Evolutionary conservation across 2,888 invertebrate genomes (phyloP), one percentile per base, ranked within the genome.

Genomic region (Aradus depressus): DNA sequence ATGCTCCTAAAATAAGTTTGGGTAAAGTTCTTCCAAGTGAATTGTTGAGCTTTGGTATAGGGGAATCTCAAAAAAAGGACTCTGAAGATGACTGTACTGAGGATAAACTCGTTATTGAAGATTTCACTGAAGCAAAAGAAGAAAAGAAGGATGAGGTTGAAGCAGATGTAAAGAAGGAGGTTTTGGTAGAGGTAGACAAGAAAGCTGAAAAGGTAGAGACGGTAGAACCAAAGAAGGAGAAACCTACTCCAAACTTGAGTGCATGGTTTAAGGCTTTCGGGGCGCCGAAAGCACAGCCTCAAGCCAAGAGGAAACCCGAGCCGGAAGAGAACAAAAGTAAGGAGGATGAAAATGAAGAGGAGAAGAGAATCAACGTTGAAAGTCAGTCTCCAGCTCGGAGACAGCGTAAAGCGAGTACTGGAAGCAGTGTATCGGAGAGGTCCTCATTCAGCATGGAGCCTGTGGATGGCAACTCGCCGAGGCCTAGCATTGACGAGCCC

Each of bases 231-330:
- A 64, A 52, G 25, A 55, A 56, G 51, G 75, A 77, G 56, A 81
- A 81, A 65, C 81, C 83, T 16, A 84, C 85, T 28, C 89, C 90
- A 1, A 88, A 90, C 69, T 72, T 88, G 50, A 89, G 87, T 64
- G 90, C 88, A 23, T 91, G 90, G 90, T 86, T 90, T 57, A 89
- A 88, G 68, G 90, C 90, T 0, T 90, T 91, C 65, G 89, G 90
- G 8, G 84, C 84, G 1, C 89, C 90, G 1, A 88, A 88, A 68
- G 75, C 72, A 54, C 71, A 76, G 54, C 65, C 72, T 2, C 60
- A 65, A 1, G 74, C 74, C 41, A 84, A 82, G 64, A 84, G 63
- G 51, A 66, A 65, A 52, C 51, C 60, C 25, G 64, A 66, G 52
- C 49, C 52, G 25, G 59, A 60, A 44, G 53, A 54, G 28, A 44